Evolutionary conservation across 2,888 invertebrate genomes (phyloP).

Genomic region (Phortica okadai): DNA sequence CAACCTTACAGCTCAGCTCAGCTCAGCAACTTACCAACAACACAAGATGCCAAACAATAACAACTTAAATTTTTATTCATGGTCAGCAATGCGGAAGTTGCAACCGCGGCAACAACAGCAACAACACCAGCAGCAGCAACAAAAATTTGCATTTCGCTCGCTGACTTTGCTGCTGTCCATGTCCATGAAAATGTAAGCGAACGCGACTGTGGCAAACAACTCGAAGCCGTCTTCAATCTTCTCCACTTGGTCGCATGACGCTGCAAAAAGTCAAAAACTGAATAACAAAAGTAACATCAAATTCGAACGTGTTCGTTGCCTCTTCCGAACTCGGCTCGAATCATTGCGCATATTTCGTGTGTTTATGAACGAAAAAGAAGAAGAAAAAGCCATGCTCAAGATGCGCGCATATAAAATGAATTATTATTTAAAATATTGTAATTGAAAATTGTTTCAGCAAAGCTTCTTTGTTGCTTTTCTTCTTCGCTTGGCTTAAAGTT

Average conservation of each 20-base stretch:
- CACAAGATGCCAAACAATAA: constrained; percentile 53
- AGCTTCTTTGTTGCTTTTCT: constrained; percentile 43
- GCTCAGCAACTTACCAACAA: neutral
- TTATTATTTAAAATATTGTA: constrained; percentile 27
- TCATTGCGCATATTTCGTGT: constrained; percentile 17
- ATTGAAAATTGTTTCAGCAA: constrained; percentile 14
- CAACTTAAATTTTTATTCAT: constrained; percentile 70
- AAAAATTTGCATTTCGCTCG: constrained; percentile 59
- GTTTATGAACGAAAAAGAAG: constrained; percentile 17
- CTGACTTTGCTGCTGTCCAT: neutral
- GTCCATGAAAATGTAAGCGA: constrained; percentile 12
- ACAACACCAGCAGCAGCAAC: constrained; percentile 58
- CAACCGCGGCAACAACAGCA: constrained; percentile 59
- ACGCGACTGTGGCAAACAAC: constrained; percentile 1
- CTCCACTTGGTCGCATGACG: constrained; percentile 5
- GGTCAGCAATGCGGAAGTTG: constrained; percentile 70
- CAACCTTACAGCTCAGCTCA: neutral
- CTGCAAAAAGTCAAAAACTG: constrained; percentile 3
- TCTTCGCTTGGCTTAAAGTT: constrained; percentile 13
- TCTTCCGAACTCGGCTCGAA: neutral
- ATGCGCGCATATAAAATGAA: constrained; percentile 21
- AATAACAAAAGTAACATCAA: neutral
- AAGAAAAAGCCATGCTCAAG: neutral
- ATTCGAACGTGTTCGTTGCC: constrained; percentile 1
- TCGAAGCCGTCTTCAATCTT: neutral